Conservation (phyloP, 64 coral and sea anemone genomes). For the Stylophora pistillata region DNA sequence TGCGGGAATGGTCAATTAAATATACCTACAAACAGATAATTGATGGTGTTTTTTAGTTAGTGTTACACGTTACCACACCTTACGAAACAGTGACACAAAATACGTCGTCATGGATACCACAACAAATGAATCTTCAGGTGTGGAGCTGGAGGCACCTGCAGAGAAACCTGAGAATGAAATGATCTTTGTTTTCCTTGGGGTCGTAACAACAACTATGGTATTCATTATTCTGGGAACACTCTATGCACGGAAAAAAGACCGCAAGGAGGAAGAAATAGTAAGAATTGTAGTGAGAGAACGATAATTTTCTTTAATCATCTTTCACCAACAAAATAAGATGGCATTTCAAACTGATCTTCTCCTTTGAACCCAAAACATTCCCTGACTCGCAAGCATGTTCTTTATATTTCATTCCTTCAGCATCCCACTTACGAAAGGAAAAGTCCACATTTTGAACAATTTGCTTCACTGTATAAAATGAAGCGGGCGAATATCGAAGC, state of each 20-base stretch:
- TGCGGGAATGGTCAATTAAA: too few relatives aligned
- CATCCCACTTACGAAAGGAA: not conserved
- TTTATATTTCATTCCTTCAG: not conserved
- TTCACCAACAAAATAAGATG: too few relatives aligned
- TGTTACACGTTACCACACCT: not conserved
- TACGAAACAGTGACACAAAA: not conserved
- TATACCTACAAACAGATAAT: too few relatives aligned
- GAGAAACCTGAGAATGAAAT: not conserved
- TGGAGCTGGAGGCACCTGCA: not conserved
- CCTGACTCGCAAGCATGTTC: not conserved
- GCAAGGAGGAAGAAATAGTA: slow-evolving; percentile 16
- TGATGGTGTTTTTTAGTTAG: not conserved
- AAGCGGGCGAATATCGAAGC: too few relatives aligned
- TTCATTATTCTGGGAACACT: not conserved
- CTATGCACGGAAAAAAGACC: not conserved
- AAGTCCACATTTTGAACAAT: too few relatives aligned
- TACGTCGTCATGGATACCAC: not conserved
- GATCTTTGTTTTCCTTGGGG: slow-evolving; percentile 10
- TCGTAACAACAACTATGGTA: not conserved
- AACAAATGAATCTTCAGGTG: not conserved
- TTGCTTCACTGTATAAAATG: too few relatives aligned
- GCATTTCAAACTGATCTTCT: too few relatives aligned
- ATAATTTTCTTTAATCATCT: too few relatives aligned
- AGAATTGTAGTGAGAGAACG: not conserved
- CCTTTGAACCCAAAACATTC: not conserved